Conservation (phyloP, 1,140 invertebrate species). For the Drosophila nannoptera region DNA sequence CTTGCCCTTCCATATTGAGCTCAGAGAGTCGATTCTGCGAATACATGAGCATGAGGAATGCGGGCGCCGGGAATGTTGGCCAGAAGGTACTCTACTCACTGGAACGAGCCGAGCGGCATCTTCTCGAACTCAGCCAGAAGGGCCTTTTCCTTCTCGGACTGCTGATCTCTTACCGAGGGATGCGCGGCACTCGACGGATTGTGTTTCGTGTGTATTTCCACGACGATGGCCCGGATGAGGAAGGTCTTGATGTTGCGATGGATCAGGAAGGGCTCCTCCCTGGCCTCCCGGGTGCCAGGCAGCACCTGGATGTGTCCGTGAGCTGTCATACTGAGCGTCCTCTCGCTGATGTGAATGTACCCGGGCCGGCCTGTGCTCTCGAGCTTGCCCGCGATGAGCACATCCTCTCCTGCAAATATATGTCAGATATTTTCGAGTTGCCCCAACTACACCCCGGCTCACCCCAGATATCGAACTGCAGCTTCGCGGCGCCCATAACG, state of each 20-base stretch:
- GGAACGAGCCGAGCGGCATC: conserved; percentile 63
- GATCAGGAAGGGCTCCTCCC: conserved; percentile 83
- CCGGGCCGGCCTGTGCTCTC: conserved; percentile 93
- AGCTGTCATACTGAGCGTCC: conserved; percentile 85
- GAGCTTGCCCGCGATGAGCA: conserved; percentile 95
- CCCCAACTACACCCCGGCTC: conserved; percentile 69
- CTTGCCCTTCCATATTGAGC: too few relatives aligned
- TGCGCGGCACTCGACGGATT: too few relatives aligned
- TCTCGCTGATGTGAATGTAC: conserved; percentile 90
- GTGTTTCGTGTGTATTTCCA: background rate
- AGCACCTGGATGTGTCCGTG: conserved; percentile 77
- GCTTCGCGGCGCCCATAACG: conserved; percentile 92
- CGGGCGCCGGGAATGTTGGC: background rate
- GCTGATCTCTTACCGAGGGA: too few relatives aligned
- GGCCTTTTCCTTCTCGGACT: background rate
- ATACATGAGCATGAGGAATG: background rate
- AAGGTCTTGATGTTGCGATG: conserved; percentile 86
- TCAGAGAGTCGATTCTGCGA: too few relatives aligned
- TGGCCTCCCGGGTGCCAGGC: conserved; percentile 82
- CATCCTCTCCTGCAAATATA: conserved; percentile 82
- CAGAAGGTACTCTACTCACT: conserved; percentile 48
- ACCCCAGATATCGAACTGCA: conserved; percentile 98
- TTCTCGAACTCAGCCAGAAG: conserved; percentile 52
- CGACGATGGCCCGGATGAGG: conserved; percentile 80
- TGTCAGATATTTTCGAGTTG: background rate